Base-by-base conservation (phyloP, 2,797 vertebrate species). In the Delichon dasypus region DNA sequence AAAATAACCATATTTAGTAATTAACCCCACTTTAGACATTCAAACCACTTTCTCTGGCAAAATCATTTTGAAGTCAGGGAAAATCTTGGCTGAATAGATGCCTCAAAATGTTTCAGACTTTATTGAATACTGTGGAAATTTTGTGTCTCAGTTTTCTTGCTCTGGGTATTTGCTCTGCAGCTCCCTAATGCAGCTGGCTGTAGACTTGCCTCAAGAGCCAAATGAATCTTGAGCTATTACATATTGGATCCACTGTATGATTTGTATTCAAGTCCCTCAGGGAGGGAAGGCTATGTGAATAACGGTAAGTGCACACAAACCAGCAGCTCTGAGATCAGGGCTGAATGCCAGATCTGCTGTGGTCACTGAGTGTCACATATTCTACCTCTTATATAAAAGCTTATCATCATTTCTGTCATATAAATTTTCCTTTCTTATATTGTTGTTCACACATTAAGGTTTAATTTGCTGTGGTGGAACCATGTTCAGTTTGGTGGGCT, bases 91-190 rank as follows among this genome's bases (percentile, higher is more conserved):
- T 92, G 95, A 96, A 96, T 83, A 88, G 90, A 40, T 83, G 84
- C 26, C 82, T 92, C 85, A 87, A 88, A 95, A 85, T 71, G 38
- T 92, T 94, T 94, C 84, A 92, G 94, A 97, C 84, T 94, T 89
- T 94, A 94, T 96, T 94, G 71, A 84, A 71, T 94, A 90, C 50
- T 16, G 21, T 85, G 61, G 47, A 68, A 50, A 50, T 84, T 65
- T 19, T 50, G 13, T 92, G 53, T 62, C 74, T 92, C 70, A 6
- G 15, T 92, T 93, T 91, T 96, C 94, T 93, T 15, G 3, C 44
- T 91, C 91, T 93, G 85, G 57, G 16, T 93, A 27, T 93, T 96
- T 44, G 29, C 88, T 96, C 91, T 73, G 79, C 95, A 94, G 82
- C 88, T 96, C 93, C 93, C 93, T 74, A 61, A 94, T 92, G 93